phyloP scores from a whole-genome alignment of 2,113 vertebrate species.

The Nothobranchius furzeri region DNA sequence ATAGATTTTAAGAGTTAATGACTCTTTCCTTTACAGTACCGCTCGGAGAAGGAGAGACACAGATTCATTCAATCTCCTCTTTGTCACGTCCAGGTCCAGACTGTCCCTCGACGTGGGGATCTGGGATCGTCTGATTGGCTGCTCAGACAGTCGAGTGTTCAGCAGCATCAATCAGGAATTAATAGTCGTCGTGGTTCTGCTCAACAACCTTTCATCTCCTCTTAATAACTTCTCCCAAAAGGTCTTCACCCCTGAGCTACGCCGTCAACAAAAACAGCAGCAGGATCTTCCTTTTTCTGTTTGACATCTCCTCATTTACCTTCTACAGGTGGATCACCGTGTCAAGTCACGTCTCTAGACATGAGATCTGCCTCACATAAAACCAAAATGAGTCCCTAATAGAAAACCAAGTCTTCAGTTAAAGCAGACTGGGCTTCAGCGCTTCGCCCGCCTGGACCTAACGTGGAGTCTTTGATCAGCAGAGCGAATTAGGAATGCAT shows the following conservation, averaged over 20 bases:
- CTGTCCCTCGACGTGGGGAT: constrained; percentile 5
- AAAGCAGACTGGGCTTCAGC: neutral
- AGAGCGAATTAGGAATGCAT: neutral
- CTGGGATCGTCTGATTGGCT: constrained; percentile 2
- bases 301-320: neutral
- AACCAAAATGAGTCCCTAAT: neutral
- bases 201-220: neutral
- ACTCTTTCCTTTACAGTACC: constrained; percentile 27
- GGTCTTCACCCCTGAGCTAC: neutral
- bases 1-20: constrained; percentile 60
- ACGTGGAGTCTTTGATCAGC: constrained; percentile 7
- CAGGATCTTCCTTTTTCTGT: neutral
- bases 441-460: neutral
- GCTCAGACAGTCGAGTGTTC: constrained; percentile 4
- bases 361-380: neutral
- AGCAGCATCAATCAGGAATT: neutral
- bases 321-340: neutral
- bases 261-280: neutral
- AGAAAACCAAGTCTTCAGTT: neutral
- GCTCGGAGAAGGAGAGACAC: constrained; percentile 14
- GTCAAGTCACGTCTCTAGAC: neutral
- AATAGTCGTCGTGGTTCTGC: neutral
- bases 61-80: neutral
- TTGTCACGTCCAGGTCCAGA: constrained; percentile 1
- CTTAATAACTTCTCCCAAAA: neutral